phyloP scores from a whole-genome alignment of 1,140 invertebrate species.

The Eurosta solidaginis region DNA sequence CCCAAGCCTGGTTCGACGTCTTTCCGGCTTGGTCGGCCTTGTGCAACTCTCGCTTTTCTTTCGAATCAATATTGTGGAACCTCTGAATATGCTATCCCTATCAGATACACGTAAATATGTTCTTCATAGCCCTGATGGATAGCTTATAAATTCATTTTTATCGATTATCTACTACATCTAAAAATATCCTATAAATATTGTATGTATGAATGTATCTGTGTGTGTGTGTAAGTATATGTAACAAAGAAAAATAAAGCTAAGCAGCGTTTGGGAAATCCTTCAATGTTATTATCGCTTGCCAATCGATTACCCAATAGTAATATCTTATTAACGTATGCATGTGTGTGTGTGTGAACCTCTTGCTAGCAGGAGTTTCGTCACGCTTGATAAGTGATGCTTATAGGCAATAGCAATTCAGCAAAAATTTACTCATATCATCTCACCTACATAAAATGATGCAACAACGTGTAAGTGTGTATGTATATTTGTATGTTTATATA shows the following conservation, averaged over 20 bases:
- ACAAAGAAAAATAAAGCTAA: not conserved
- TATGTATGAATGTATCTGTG: not conserved
- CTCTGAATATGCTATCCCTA: no score
- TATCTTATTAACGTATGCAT: not conserved
- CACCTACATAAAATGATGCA: no score
- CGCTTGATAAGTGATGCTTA: not conserved
- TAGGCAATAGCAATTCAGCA: conserved; percentile 6
- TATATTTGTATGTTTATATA: not conserved
- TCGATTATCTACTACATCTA: not conserved
- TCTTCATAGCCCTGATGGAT: no score
- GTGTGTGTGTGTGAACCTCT: not conserved
- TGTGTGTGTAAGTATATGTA: not conserved
- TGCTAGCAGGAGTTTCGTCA: not conserved
- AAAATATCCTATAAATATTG: not conserved
- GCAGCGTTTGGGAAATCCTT: not conserved
- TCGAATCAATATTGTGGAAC: no score
- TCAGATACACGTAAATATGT: no score
- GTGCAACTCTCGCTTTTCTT: no score
- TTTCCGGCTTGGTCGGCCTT: no score
- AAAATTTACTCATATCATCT: not conserved
- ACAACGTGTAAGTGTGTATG: not conserved
- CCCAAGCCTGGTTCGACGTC: no score
- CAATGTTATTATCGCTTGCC: not conserved
- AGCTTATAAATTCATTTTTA: no score
- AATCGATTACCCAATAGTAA: not conserved